Evolutionary conservation across 2,888 invertebrate genomes (phyloP), one percentile per base, ranked within the genome.

Genomic region (Dasysyrphus albostriatus): DNA sequence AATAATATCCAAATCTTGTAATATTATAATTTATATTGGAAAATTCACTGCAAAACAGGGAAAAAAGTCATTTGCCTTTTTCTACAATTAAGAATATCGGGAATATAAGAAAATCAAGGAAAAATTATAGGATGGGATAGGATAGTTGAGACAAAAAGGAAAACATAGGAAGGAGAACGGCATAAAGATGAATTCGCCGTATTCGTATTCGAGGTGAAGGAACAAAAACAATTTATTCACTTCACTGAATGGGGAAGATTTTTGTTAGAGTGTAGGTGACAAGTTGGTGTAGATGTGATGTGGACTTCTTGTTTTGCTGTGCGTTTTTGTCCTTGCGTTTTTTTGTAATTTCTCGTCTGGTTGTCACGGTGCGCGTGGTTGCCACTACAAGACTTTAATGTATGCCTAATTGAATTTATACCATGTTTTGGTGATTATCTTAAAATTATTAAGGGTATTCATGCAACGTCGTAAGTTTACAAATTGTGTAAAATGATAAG

Each of bases 181-280:
- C 16, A 39, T 1, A 49, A 49, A 63, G 83, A 61, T 72, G 63
- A 87, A 83, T 87, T 87, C 87, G 87, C 87, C 83, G 75, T 74
- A 54, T 44, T 75, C 16, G 1, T 24, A 24, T 24, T 24, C 47
- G 69, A 58, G 77, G 85, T 9, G 69, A 75, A 78, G n/a, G 9
- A 78, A 65, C 34, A 67, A 67, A 34, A 49, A 67, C 67, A 67
- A 67, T 34, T 65, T 16, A 16, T 65, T 65, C 65, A 47, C 16
- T 65, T 47, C 10, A 16, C 32, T 34, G 59, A 58, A 5, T 39
- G 54, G 12, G 4, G 24, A 51, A 24, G 51, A 10, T 10, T 10
- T 19, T 49, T 49, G 51, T 24, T 54, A 16, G 16, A n/a, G 32
- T 14, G 14, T 39, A 37, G 12, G 14, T 39, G 61, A n/a, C n/a